Evolutionary conservation across 1,140 invertebrate genomes (phyloP).

Genomic region (Gyrodactylus bullatarudis): DNA sequence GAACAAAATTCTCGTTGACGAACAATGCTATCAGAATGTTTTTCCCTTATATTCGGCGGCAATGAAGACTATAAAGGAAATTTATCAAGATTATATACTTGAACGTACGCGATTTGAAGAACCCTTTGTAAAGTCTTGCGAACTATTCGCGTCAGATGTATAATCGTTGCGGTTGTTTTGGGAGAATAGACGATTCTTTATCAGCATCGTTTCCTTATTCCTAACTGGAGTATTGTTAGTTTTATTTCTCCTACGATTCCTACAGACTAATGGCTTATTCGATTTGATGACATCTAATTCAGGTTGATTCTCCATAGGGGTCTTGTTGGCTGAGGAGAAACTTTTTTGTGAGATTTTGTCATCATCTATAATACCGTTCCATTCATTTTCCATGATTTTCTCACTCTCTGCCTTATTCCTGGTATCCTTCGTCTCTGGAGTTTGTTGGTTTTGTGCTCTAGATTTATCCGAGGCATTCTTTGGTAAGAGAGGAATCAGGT

Average conservation of each 20-base stretch:
- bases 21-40: neutral
- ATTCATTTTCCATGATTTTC: neutral
- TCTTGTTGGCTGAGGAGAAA: neutral
- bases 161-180: no score
- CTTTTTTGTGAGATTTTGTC: neutral
- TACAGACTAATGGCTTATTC: no score
- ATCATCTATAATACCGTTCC: no score
- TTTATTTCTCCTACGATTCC: no score
- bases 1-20: neutral
- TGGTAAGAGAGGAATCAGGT: neutral
- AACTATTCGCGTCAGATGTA: no score
- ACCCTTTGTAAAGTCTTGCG: no score
- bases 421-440: neutral
- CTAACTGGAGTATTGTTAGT: no score
- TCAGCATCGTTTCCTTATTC: no score
- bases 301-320: neutral
- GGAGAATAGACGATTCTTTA: no score
- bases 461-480: no score
- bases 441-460: neutral
- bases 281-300: neutral
- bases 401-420: neutral
- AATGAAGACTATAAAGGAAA: neutral
- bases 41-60: neutral
- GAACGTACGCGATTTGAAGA: neutral
- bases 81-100: neutral